Evolutionary conservation across 2,113 vertebrate genomes (phyloP).

Genomic region (Illadopsis cleaveri): DNA sequence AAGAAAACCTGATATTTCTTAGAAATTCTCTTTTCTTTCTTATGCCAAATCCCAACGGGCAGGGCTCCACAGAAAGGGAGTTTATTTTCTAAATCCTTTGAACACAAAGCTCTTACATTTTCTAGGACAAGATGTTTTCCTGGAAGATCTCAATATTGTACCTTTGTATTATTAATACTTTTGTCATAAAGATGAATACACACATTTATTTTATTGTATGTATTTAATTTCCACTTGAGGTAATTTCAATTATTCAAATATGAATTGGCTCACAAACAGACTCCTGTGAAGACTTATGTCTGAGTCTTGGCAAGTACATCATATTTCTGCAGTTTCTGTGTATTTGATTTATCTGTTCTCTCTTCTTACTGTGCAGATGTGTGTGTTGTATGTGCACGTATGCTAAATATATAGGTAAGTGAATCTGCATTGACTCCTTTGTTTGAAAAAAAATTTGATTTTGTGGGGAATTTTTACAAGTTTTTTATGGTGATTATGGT

Average conservation of each 20-base stretch:
- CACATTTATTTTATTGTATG: not conserved
- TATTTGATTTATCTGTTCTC: not conserved
- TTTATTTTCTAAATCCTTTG: slow-evolving; percentile 77
- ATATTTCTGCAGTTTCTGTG: not conserved
- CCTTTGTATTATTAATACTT: slow-evolving; percentile 59
- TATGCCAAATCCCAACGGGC: slow-evolving; percentile 68
- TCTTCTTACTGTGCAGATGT: not conserved
- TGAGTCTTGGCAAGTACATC: not conserved
- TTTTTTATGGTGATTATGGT: not conserved
- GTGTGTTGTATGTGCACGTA: not conserved
- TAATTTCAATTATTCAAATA: not conserved
- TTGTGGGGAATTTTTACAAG: not conserved
- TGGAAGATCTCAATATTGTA: slow-evolving; percentile 58
- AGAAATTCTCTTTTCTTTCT: slow-evolving; percentile 72
- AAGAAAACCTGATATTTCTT: slow-evolving; percentile 70
- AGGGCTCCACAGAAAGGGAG: slow-evolving; percentile 60
- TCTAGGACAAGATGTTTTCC: slow-evolving; percentile 65
- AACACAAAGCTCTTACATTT: slow-evolving; percentile 68
- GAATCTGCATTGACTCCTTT: not conserved
- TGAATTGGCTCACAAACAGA: not conserved
- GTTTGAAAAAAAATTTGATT: not conserved
- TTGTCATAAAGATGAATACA: slow-evolving; percentile 4
- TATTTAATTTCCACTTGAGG: slow-evolving; percentile 21
- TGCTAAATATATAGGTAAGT: not conserved
- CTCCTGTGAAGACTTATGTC: not conserved